These are phyloP conservation scores for Microcebus ravelobensis DNA, from an alignment of 2,113 vertebrate species.

Conservation along the genomic window DNA sequence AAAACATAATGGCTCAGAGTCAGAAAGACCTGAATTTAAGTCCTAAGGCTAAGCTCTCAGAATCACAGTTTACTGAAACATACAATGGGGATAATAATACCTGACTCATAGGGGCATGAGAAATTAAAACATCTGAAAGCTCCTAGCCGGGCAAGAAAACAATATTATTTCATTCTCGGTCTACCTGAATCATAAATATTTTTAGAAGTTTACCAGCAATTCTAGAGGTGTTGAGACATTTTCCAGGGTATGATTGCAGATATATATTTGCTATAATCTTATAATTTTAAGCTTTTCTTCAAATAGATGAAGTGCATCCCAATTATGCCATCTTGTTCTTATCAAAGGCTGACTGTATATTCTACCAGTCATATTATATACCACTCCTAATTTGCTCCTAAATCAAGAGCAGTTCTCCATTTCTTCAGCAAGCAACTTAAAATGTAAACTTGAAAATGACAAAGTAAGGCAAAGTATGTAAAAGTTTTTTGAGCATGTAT, in stretches of 20 bases:
- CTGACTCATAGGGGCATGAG: background rate
- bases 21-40: background rate
- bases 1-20: background rate
- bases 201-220: background rate
- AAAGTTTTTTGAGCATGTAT: background rate
- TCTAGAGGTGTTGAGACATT: background rate
- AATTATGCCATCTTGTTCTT: background rate
- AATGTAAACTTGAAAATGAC: background rate
- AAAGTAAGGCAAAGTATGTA: background rate
- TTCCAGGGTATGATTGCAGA: background rate
- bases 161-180: background rate
- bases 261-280: background rate
- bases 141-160: background rate
- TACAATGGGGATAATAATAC: background rate
- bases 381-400: background rate
- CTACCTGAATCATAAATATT: constrained; percentile 13
- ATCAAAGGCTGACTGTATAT: background rate
- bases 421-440: background rate
- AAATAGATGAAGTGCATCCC: background rate
- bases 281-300: background rate
- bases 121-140: constrained; percentile 31
- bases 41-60: background rate
- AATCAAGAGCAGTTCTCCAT: background rate
- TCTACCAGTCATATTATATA: background rate
- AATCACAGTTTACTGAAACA: background rate